These are phyloP conservation scores for Coccyzus lansbergi DNA, from an alignment of 2,797 vertebrate genomes.

Conservation along the genomic window DNA sequence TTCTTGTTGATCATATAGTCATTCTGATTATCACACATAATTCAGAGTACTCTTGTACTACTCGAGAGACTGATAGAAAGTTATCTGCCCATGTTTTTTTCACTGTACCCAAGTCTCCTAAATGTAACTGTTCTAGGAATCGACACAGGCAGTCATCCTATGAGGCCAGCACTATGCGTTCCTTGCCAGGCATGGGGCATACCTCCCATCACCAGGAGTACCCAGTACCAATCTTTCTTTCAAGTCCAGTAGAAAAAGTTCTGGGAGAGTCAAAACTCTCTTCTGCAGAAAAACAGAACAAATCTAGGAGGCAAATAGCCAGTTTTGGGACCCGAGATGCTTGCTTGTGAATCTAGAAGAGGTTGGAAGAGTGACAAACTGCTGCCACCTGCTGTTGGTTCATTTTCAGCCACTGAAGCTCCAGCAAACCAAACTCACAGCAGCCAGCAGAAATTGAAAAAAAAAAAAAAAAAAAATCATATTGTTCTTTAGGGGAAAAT, in stretches of 20 bases:
- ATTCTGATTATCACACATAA: neutral
- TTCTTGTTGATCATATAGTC: neutral
- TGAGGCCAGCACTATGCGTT: neutral
- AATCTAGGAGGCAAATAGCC: neutral
- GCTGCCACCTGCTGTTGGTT: constrained; percentile 51
- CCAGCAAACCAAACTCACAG: neutral
- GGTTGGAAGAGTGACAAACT: neutral
- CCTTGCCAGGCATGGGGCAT: no score
- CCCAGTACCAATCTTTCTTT: neutral
- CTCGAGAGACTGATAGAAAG: neutral
- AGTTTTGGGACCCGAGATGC: neutral
- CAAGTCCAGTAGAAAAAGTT: neutral
- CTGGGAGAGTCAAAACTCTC: neutral
- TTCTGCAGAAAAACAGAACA: neutral
- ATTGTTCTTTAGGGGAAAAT: neutral
- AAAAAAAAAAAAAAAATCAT: neutral
- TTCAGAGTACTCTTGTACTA: neutral
- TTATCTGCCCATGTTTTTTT: neutral
- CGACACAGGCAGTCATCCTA: neutral
- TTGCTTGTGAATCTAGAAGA: neutral
- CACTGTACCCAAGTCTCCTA: neutral
- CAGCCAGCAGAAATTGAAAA: neutral
- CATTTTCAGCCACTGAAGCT: neutral
- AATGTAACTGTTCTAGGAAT: neutral
- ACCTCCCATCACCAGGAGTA: neutral